These are phyloP conservation scores for Dyspetes luteomarginatus DNA, from an alignment of 2,888 invertebrate species.

Conservation along the genomic window DNA sequence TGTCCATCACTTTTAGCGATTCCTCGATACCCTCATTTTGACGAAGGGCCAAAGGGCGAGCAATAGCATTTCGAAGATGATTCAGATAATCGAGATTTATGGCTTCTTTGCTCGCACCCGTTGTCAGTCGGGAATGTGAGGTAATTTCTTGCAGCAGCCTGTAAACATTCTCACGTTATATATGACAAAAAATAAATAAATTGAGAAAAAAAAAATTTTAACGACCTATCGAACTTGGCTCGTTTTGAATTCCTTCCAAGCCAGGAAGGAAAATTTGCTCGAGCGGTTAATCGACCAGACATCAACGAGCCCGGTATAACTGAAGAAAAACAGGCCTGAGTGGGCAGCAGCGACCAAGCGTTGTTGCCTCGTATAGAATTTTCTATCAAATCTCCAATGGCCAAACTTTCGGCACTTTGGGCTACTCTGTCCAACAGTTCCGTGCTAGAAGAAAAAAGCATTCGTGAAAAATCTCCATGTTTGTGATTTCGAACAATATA, in stretches of 20 bases:
- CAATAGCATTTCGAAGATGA: conserved; percentile 89
- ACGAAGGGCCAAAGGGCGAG: conserved; percentile 89
- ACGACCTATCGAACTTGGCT: conserved; percentile 91
- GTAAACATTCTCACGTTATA: conserved; percentile 13
- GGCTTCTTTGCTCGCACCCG: conserved; percentile 88
- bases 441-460: conserved; percentile 82
- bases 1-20: conserved; percentile 90
- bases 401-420: conserved; percentile 93
- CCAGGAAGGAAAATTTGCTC: conserved; percentile 97
- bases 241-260: conserved; percentile 96
- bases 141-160: conserved; percentile 80
- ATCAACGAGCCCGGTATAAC: conserved; percentile 95
- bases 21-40: conserved; percentile 89
- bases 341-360: conserved; percentile 94
- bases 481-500: conserved; percentile 18
- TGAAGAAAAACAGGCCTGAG: conserved; percentile 94
- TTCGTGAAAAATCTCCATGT: conserved; percentile 32
- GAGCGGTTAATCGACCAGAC: conserved; percentile 90
- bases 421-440: conserved; percentile 89
- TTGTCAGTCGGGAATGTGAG: conserved; percentile 77
- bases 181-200: neutral
- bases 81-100: conserved; percentile 95
- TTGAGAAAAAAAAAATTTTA: neutral
- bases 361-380: conserved; percentile 91
- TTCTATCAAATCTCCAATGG: conserved; percentile 94